Evolutionary conservation across 53 echinoderm and acorn worm genomes (phyloP).

Genomic region (Mesocentrotus franciscanus): DNA sequence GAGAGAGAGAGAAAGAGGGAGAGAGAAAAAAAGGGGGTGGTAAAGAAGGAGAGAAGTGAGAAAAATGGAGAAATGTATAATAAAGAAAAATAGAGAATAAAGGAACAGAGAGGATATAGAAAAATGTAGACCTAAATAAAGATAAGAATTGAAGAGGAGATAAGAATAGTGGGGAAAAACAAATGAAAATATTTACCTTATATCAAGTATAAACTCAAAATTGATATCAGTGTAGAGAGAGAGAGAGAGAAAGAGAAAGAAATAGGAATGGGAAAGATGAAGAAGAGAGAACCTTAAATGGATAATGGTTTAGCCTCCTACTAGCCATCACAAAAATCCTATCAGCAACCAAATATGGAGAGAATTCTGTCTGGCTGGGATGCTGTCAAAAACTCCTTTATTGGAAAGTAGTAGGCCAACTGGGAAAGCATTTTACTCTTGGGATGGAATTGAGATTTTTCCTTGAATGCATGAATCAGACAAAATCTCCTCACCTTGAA

Average conservation of each 20-base stretch:
- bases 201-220: neutral
- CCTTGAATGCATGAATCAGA: conserved; percentile 27
- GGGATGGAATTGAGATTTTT: neutral
- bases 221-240: neutral
- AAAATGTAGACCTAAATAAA: neutral
- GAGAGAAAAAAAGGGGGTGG: neutral
- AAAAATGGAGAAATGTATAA: neutral
- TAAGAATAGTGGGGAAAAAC: neutral
- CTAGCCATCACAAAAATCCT: too few species aligned
- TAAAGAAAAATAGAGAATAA: neutral
- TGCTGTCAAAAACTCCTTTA: conserved; percentile 29
- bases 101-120: neutral
- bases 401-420: conserved; percentile 14
- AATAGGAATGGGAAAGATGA: neutral
- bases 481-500: conserved; percentile 40
- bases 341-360: conserved; percentile 33
- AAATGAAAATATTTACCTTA: neutral
- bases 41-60: neutral
- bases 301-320: neutral
- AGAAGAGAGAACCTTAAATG: neutral
- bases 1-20: neutral
- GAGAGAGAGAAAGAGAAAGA: neutral
- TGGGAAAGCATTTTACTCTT: conserved; percentile 1
- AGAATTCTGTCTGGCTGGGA: neutral
- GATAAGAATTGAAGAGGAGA: neutral